Evolutionary conservation across 1,140 invertebrate species (phyloP), one percentile per base, ranked within the genome.

Genomic region (Drosophila funebris): DNA sequence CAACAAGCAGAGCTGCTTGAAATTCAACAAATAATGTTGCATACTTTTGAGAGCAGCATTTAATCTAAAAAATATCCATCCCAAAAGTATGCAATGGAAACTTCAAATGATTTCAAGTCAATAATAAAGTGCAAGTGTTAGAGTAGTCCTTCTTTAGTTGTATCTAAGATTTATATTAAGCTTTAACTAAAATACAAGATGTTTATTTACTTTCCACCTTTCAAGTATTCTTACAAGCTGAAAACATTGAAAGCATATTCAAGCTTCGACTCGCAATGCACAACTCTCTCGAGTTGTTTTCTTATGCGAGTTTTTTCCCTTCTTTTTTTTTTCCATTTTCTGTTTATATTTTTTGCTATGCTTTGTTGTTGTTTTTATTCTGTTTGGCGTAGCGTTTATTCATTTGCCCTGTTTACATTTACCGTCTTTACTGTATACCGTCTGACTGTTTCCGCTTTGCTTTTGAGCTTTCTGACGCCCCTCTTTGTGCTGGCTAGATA

Each of bases 361-460:
- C 3, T n/a, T 43, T 13, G 4, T 27, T 27, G 33, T 62, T 61
- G 44, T 50, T 22, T 60, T 52, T 24, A 22, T 13, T 53, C 48
- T 50, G 18, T 48, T 24, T 63, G 44, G 4, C 24, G 6, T 4
- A 4, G 24, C 7, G 31, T 41, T 41, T 3, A 9, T 36, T 13
- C 41, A 9, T 16, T 8, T 20, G 41, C 31, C 56, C 31, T 14
- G 13, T 56, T 36, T 11, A 11, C 22, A 33, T 54, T 64, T 29
- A 22, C 16, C 24, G 44, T 41, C n/a, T 13, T 67, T 37, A 14
- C 60, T 31, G 44, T 53, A 37, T 46, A 24, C 29, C 44, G 44
- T 48, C 53, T 61, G 68, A 44, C 69, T 56, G 62, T 68, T 76
- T 73, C 57, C 62, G 62, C 43, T 63, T 57, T 61, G 31, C 39